Conservation (phyloP, 2,797 vertebrate genomes). For the Pitangus sulphuratus region DNA sequence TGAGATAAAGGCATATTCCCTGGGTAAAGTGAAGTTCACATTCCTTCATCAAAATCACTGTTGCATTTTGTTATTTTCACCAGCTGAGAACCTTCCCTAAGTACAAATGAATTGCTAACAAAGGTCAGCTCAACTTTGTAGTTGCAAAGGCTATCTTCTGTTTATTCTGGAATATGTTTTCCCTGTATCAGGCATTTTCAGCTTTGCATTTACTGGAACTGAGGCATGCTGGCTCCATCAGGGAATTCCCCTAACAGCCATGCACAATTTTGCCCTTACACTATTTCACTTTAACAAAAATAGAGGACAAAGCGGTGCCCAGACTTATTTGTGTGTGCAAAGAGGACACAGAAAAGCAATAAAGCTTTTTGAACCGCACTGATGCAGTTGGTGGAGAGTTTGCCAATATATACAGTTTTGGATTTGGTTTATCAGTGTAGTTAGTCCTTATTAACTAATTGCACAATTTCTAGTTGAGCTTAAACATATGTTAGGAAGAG, state of each 20-base stretch:
- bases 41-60: slow-evolving; percentile 12
- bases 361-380: not conserved
- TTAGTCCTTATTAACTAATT: not conserved
- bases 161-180: slow-evolving; percentile 40
- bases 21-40: not conserved
- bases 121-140: not conserved
- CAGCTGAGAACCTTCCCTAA: not conserved
- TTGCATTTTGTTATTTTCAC: slow-evolving; percentile 1
- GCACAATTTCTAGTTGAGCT: not conserved
- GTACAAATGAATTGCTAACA: not conserved
- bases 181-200: not conserved
- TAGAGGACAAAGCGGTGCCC: not conserved
- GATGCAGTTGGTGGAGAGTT: not conserved
- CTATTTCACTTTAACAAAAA: not conserved
- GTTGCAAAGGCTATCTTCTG: slow-evolving; percentile 11
- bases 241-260: not conserved
- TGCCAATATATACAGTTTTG: not conserved
- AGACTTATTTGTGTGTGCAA: not conserved
- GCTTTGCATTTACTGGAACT: slow-evolving; percentile 45
- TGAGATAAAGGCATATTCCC: not conserved
- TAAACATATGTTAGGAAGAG: not conserved
- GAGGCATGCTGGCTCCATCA: not conserved
- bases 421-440: not conserved
- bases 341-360: not conserved
- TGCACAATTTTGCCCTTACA: not conserved